Conservation (phyloP, 2,113 vertebrate species). For the Pipra filicauda region DNA sequence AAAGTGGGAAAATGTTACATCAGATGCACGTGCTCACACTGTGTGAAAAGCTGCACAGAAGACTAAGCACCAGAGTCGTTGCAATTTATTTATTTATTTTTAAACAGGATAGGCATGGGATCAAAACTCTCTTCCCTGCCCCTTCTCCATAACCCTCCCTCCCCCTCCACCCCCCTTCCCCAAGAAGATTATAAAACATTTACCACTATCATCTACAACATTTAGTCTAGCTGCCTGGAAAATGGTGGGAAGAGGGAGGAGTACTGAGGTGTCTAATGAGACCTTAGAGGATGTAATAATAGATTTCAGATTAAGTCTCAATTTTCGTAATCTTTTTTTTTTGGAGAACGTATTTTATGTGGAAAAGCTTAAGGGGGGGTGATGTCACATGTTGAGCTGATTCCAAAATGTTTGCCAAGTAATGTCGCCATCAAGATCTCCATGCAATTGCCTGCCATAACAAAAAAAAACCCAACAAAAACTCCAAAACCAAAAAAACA, state of each 20-base stretch:
- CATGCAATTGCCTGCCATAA: constrained; percentile 45
- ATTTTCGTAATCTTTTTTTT: constrained; percentile 43
- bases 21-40: not conserved
- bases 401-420: constrained; percentile 76
- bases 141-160: not conserved
- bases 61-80: not conserved
- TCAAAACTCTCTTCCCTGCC: not conserved
- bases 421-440: constrained; percentile 67
- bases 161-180: not conserved
- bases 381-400: constrained; percentile 73
- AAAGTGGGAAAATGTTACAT: not conserved
- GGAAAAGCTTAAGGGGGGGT: constrained; percentile 75
- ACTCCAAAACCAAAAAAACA: not conserved
- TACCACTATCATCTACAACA: not conserved
- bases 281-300: constrained; percentile 59
- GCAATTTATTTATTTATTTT: not conserved
- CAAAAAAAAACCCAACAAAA: not conserved
- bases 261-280: constrained; percentile 49
- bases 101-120: not conserved
- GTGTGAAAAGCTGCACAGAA: not conserved
- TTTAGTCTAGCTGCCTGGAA: constrained; percentile 42
- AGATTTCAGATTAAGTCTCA: constrained; percentile 67
- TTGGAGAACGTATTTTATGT: constrained; percentile 69
- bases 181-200: not conserved
- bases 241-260: not conserved